These are phyloP conservation scores for Pipistrellus pipistrellus DNA, from an alignment of 2,797 vertebrate species.

Conservation along the genomic window DNA sequence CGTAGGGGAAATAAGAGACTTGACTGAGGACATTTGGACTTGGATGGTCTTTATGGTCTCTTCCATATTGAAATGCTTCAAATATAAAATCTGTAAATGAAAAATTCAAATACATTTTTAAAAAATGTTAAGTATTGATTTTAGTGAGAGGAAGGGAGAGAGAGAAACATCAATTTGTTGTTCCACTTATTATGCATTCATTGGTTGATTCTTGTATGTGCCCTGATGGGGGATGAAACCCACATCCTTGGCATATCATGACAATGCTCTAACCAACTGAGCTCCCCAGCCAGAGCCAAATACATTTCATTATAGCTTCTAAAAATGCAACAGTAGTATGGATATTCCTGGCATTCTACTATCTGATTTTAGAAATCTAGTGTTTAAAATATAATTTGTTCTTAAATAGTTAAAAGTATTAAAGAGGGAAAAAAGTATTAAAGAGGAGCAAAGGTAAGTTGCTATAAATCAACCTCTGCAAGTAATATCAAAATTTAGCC, in stretches of 20 bases:
- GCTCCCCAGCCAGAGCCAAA: neutral
- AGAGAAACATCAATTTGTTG: no score
- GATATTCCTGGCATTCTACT: slow-evolving; percentile 5
- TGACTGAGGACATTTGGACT: neutral
- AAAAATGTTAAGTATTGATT: no score
- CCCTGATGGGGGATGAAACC: no score
- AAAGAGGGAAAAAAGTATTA: neutral
- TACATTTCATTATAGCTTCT: neutral
- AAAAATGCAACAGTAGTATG: neutral
- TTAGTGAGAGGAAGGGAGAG: no score
- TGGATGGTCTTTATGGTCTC: neutral
- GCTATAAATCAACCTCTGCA: neutral
- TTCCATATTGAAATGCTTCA: slow-evolving; percentile 35
- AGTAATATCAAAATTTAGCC: neutral
- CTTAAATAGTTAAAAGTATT: slow-evolving; percentile 42
- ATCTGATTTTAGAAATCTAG: slow-evolving; percentile 25
- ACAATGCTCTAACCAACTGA: no score
- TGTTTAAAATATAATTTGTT: neutral
- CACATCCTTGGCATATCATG: no score
- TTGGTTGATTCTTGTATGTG: no score
- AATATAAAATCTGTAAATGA: slow-evolving; percentile 28
- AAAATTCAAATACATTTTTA: slow-evolving; percentile 15
- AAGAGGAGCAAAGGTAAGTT: slow-evolving; percentile 20
- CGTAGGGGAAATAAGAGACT: neutral
- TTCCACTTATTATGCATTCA: no score